Evolutionary conservation across 1,140 invertebrate genomes (phyloP), one percentile per base, ranked within the genome.

Genomic region (Dinothrombium tinctorium): DNA sequence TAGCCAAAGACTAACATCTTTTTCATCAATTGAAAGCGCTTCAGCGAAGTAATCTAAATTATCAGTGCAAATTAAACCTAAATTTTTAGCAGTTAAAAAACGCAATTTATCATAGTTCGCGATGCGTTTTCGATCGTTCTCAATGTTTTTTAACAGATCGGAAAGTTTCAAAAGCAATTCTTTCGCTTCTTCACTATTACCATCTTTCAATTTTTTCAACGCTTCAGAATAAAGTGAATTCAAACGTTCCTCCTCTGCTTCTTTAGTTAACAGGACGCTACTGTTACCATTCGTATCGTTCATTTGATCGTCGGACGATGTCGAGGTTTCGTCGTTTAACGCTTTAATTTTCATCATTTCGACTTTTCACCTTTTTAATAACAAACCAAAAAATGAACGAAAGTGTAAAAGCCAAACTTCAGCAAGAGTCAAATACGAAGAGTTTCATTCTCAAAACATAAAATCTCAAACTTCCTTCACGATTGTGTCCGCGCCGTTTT

Each of bases 181-280:
- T 36, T 40, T 41, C 1, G 46, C 46, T 7, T 19, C 14, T 17
- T 32, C 44, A 23, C 24, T 17, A 24, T 48, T 26, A 9, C 31
- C 21, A 23, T 41, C 39, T 9, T 17, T n/a, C 14, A 40, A 12
- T 15, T 32, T 29, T n/a, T n/a, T n/a, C n/a, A 48, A 28, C 17
- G 43, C 39, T 14, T 40, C 20, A 5, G 11, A 21, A 42, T 48
- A 48, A 2, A 41, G 22, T n/a, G 23, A 6, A 15, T 37, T 24
- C 4, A 45, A 21, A 26, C 37, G 8, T 33, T 48, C 46, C 38
- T 48, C 42, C 24, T 39, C 38, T 21, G 43, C 44, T 43, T 48
- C 46, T n/a, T 22, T n/a, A 4, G 43, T 46, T 21, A 42, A 11
- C 15, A 32, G 26, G n/a, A n/a, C n/a, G n/a, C n/a, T n/a, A n/a